Conservation (phyloP, 2,888 invertebrate genomes). For the Drosophila mulleri region DNA sequence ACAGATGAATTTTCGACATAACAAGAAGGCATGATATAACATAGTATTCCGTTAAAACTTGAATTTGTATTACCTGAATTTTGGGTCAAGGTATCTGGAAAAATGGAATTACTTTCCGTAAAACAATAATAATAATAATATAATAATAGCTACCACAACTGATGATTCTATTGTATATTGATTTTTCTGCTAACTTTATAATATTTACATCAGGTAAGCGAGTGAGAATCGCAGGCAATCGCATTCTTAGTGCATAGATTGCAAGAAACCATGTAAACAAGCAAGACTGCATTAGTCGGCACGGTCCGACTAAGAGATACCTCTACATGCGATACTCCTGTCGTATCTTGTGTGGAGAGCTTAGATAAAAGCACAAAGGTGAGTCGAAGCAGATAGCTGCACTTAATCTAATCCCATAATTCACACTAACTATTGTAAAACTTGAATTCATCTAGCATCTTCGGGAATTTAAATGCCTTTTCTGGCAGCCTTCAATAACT, state of each 20-base stretch:
- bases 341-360: too few relatives aligned
- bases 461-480: too few relatives aligned
- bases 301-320: background rate
- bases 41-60: constrained; percentile 1
- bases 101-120: constrained; percentile 11
- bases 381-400: too few relatives aligned
- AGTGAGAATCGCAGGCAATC: background rate
- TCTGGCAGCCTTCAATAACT: background rate
- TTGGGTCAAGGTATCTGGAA: constrained; percentile 8
- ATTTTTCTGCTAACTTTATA: background rate
- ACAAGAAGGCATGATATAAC: constrained; percentile 3
- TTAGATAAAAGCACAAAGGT: too few relatives aligned
- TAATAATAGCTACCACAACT: background rate
- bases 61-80: constrained; percentile 1
- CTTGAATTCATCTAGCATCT: too few relatives aligned
- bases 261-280: background rate
- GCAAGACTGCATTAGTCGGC: background rate
- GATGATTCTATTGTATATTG: background rate
- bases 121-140: constrained; percentile 5
- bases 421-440: too few relatives aligned
- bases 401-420: too few relatives aligned
- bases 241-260: background rate
- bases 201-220: background rate
- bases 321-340: background rate
- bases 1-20: constrained; percentile 1